Evolutionary conservation across 2,113 vertebrate species (phyloP).

Genomic region (Steatornis caripensis): DNA sequence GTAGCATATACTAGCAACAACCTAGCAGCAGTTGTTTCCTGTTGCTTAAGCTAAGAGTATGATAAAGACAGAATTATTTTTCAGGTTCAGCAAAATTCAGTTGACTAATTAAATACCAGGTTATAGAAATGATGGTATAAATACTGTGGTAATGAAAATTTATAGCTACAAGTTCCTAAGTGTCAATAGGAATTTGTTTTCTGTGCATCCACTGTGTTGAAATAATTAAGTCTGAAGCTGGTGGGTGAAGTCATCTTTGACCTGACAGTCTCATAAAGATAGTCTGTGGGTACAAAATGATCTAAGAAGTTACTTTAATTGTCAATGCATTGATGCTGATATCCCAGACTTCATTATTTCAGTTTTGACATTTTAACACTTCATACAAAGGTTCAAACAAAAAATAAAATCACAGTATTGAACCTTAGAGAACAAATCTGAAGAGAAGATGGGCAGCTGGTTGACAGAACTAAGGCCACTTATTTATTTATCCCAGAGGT

Average conservation of each 20-base stretch:
- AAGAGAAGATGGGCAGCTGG: background rate
- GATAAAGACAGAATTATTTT: background rate
- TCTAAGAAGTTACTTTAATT: background rate
- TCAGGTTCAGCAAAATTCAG: background rate
- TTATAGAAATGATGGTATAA: background rate
- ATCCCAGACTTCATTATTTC: background rate
- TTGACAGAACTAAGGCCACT: background rate
- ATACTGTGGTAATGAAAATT: background rate
- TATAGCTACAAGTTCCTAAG: background rate
- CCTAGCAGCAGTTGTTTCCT: background rate
- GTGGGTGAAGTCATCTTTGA: background rate
- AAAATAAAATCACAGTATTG: background rate
- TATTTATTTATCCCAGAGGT: background rate
- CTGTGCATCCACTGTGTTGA: background rate
- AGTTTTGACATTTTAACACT: background rate
- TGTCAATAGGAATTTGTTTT: background rate
- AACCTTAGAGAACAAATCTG: background rate
- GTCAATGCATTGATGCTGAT: background rate
- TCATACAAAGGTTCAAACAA: background rate
- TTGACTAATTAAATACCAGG: background rate
- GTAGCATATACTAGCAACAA: background rate
- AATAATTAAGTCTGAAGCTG: background rate
- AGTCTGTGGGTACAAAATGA: background rate
- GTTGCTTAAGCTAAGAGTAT: background rate
- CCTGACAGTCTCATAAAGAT: background rate